Percentiles rank a stretch among this genome's conserved stretches.
Conservation (phyloP, 2,888 invertebrate species). For the Anorthoa munda region DNA sequence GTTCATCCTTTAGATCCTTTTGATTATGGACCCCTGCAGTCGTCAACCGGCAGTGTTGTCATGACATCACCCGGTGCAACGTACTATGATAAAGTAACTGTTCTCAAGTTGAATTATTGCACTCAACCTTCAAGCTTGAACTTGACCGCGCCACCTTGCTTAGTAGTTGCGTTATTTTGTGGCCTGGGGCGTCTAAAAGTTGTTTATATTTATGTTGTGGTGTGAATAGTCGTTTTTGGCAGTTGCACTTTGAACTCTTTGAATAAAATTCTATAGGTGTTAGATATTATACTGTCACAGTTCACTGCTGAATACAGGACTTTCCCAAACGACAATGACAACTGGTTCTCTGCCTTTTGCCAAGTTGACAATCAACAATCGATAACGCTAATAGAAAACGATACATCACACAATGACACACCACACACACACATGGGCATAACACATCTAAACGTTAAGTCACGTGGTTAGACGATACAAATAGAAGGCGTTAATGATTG, state of each 20-base stretch:
- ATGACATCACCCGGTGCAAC: slow-evolving; percentile 54
- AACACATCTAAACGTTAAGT: no score
- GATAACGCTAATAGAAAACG: no score
- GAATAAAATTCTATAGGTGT: no score
- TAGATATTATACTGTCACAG: neutral
- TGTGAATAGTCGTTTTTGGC: neutral
- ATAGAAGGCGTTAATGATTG: no score
- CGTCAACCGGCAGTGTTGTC: neutral
- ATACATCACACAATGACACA: no score
- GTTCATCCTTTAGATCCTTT: neutral
- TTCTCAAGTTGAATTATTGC: slow-evolving; percentile 38
- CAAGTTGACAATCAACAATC: no score
- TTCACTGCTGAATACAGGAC: neutral
- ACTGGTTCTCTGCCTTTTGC: no score
- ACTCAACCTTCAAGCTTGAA: slow-evolving; percentile 37
- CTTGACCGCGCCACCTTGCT: slow-evolving; percentile 33
- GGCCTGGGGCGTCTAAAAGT: slow-evolving; percentile 31
- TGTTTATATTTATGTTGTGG: slow-evolving; percentile 10
- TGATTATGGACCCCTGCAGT: neutral
- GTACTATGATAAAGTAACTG: slow-evolving; percentile 42
- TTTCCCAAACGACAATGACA: neutral
- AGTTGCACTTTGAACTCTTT: slow-evolving; percentile 14
- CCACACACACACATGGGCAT: no score
- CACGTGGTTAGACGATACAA: no score
- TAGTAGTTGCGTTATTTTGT: neutral